Evolutionary conservation across 2,113 vertebrate species (phyloP).

Genomic region (Aramus guarauna): DNA sequence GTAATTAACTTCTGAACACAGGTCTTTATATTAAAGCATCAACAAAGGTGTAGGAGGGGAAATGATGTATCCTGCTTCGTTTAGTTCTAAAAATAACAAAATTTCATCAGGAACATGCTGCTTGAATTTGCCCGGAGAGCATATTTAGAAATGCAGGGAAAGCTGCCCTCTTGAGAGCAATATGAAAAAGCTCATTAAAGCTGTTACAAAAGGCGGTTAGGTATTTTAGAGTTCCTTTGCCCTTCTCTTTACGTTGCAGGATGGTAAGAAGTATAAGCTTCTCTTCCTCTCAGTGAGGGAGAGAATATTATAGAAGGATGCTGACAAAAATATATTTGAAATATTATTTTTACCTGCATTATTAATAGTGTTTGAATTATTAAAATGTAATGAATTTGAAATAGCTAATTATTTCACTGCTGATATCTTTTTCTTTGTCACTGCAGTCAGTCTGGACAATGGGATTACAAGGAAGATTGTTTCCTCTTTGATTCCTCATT

Average conservation of each 20-base stretch:
- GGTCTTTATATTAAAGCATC: constrained; percentile 59
- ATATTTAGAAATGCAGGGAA: neutral
- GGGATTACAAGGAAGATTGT: neutral
- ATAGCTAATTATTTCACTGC: constrained; percentile 1
- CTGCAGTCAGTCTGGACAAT: neutral
- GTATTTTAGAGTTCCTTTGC: neutral
- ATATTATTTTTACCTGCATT: neutral
- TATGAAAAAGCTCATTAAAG: constrained; percentile 12
- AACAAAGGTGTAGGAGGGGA: constrained; percentile 51
- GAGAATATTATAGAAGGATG: neutral
- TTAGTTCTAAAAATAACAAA: constrained; percentile 67
- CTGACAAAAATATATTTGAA: neutral
- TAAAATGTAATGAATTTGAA: neutral
- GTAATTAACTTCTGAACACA: constrained; percentile 65
- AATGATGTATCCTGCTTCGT: constrained; percentile 37
- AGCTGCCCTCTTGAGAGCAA: constrained; percentile 6
- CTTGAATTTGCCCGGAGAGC: constrained; percentile 26
- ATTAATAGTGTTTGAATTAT: constrained; percentile 11
- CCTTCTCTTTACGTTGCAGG: neutral
- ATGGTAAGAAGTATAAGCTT: neutral
- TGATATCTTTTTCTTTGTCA: neutral
- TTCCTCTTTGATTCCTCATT: neutral
- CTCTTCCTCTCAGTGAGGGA: neutral
- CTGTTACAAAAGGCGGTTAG: neutral
- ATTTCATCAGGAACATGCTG: constrained; percentile 17